Evolutionary conservation across 2,888 invertebrate species (phyloP).

Genomic region (Heliconius erato): DNA sequence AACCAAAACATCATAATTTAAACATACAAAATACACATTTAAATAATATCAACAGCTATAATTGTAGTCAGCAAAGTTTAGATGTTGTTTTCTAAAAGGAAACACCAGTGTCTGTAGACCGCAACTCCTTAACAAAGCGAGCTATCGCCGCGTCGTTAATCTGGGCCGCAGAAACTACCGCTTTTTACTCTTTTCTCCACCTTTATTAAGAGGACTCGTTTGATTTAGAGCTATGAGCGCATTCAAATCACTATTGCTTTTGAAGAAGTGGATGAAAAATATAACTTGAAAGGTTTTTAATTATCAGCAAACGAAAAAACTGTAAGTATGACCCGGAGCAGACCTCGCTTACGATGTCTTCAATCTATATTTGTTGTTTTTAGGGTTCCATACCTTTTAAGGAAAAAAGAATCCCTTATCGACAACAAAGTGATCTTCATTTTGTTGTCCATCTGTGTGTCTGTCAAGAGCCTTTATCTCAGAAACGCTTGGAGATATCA

Average conservation of each 20-base stretch:
- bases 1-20: background rate
- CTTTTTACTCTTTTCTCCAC: slow-evolving; percentile 18
- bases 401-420: too few species aligned
- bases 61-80: background rate
- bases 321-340: background rate
- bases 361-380: background rate
- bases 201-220: slow-evolving; percentile 31
- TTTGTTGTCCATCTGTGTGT: too few species aligned
- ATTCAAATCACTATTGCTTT: slow-evolving; percentile 18
- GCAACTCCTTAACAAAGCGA: slow-evolving; percentile 5
- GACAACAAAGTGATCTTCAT: too few species aligned
- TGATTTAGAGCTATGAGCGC: slow-evolving; percentile 30
- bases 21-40: background rate
- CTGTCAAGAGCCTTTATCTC: too few species aligned
- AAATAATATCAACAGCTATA: background rate
- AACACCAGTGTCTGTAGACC: background rate
- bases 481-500: too few species aligned
- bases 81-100: background rate
- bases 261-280: slow-evolving; percentile 19
- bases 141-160: slow-evolving; percentile 33
- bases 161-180: slow-evolving; percentile 12
- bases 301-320: slow-evolving; percentile 10
- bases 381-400: too few species aligned
- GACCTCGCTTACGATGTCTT: background rate
- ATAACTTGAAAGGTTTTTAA: slow-evolving; percentile 21